Evolutionary conservation across 1,140 invertebrate species (phyloP).

Genomic region (Matsumurasca onukii): DNA sequence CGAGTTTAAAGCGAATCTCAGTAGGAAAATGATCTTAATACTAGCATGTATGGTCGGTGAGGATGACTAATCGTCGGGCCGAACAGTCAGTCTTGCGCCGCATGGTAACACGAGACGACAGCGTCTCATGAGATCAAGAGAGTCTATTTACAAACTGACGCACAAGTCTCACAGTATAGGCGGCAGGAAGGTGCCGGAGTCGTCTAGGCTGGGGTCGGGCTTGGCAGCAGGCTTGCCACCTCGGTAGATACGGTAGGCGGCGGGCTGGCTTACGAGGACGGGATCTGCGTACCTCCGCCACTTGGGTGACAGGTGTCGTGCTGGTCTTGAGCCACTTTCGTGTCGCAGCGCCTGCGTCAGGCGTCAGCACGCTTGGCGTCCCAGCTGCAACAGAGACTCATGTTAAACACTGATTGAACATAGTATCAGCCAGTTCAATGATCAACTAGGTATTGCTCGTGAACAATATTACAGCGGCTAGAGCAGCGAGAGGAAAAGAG

Average conservation of each 20-base stretch:
- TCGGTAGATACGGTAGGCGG: neutral
- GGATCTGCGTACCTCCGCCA: slow-evolving; percentile 30
- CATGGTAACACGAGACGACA: slow-evolving; percentile 14
- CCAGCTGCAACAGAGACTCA: slow-evolving; percentile 68
- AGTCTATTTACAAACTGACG: neutral
- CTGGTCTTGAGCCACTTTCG: slow-evolving; percentile 65
- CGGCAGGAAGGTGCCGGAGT: slow-evolving; percentile 65
- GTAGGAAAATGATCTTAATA: slow-evolving; percentile 2
- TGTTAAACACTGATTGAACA: too few species aligned
- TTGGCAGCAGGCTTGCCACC: neutral
- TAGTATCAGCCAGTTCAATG: too few species aligned
- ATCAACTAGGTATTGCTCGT: too few species aligned
- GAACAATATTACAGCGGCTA: too few species aligned
- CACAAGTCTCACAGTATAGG: slow-evolving; percentile 55
- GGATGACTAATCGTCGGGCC: slow-evolving; percentile 14
- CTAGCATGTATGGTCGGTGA: slow-evolving; percentile 10
- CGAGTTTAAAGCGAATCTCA: slow-evolving; percentile 10
- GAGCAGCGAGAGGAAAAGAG: too few species aligned
- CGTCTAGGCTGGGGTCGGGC: slow-evolving; percentile 58
- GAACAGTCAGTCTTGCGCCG: neutral
- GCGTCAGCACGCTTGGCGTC: slow-evolving; percentile 92
- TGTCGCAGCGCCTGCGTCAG: slow-evolving; percentile 82
- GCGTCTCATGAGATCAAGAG: slow-evolving; percentile 25
- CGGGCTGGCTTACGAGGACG: slow-evolving; percentile 31
- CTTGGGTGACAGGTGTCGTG: slow-evolving; percentile 10